A percentile compares a stretch with the other conserved stretches of the same genome.
Conservation (phyloP, 2,888 invertebrate species). For the Thereva nobilitata region DNA sequence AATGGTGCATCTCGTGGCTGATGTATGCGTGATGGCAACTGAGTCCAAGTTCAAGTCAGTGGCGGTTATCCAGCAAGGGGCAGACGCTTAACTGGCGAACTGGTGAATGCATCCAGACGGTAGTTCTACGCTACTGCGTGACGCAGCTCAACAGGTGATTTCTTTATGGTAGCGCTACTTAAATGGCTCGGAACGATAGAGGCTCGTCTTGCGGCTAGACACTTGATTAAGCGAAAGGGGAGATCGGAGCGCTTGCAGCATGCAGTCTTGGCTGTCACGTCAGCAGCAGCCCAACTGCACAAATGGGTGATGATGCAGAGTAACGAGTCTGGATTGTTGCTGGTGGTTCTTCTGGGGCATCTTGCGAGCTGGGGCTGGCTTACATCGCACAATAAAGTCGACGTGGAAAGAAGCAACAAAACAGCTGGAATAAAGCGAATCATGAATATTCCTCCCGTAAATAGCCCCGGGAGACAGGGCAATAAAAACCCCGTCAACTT, state of each 20-base stretch:
- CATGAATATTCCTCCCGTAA: constrained; percentile 36
- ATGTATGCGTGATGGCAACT: constrained; percentile 22
- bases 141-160: constrained; percentile 32
- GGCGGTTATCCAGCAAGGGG: neutral
- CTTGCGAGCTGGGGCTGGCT: neutral
- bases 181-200: constrained; percentile 17
- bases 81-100: too few relatives aligned
- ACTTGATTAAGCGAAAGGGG: constrained; percentile 31
- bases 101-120: too few relatives aligned
- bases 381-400: constrained; percentile 24
- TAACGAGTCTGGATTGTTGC: constrained; percentile 31
- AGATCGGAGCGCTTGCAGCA: neutral
- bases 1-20: neutral
- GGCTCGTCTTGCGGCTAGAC: constrained; percentile 32
- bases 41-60: constrained; percentile 29
- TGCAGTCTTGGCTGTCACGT: neutral
- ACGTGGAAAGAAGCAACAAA: constrained; percentile 26
- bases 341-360: neutral
- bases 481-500: constrained; percentile 34
- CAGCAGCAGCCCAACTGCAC: constrained; percentile 12
- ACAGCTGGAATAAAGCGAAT: constrained; percentile 17
- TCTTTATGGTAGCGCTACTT: constrained; percentile 25
- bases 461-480: constrained; percentile 27
- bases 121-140: constrained; percentile 10
- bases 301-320: constrained; percentile 29